Conservation (phyloP, 2,797 vertebrate genomes). For the Gallinago solitaria region DNA sequence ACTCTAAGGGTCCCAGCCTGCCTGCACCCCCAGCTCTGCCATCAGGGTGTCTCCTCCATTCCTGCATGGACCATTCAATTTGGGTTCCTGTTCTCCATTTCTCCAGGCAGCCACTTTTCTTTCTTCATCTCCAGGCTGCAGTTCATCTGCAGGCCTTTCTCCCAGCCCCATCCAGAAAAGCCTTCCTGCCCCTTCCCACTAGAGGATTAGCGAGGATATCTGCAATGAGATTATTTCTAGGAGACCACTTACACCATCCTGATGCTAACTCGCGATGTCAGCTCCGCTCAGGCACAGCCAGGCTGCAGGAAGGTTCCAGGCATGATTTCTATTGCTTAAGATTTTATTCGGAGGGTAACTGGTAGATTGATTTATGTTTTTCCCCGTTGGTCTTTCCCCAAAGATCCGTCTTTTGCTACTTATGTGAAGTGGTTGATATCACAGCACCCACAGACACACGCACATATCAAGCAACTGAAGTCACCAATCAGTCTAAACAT, state of each 20-base stretch:
- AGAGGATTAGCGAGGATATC: not conserved
- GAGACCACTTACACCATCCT: not conserved
- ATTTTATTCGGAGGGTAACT: not conserved
- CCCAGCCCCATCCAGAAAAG: not conserved
- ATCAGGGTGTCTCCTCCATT: not conserved
- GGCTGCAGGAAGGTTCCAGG: not conserved
- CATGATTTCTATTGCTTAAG: not conserved
- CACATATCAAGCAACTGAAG: not conserved
- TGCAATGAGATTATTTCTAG: constrained; percentile 36
- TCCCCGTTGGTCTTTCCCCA: not conserved
- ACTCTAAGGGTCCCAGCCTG: not conserved
- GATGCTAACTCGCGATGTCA: not conserved
- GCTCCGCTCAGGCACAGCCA: not conserved
- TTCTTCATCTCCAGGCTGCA: not conserved
- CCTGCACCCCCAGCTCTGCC: not conserved
- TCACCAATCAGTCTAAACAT: constrained; percentile 7
- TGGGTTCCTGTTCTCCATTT: not conserved
- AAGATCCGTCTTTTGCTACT: not conserved
- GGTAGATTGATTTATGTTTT: not conserved
- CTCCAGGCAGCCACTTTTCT: not conserved
- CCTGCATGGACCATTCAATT: not conserved
- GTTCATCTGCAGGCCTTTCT: not conserved
- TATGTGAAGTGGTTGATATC: not conserved
- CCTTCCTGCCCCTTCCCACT: not conserved
- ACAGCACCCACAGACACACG: not conserved